Evolutionary conservation across 2,113 vertebrate species (phyloP), one percentile per base, ranked within the genome.

Genomic region (Aldabrachelys gigantea): DNA sequence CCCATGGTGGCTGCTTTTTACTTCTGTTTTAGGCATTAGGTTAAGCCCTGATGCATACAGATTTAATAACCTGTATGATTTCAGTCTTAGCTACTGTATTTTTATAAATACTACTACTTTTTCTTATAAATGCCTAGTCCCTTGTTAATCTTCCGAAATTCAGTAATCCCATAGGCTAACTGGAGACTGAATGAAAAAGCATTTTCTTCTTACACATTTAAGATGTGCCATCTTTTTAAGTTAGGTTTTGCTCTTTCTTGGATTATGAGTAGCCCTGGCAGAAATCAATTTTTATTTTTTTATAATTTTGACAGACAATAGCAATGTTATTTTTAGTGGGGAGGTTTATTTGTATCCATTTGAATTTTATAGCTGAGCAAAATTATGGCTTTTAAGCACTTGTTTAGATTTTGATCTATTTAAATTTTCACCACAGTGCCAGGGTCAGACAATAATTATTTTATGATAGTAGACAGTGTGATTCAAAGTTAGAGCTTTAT

Each of bases 81-180:
- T 79, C 87, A 49, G 38, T 41, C 91, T 57, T 80, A 12, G 0
- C 76, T 53, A 82, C 2, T 2, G 0, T 47, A 85, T 84, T 65
- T 75, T 25, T 92, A 54, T 38, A 5, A 31, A 47, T 44, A 56
- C n/a, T 53, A 8, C 62, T 38, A 27, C 88, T 41, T 78, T 6
- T 1, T 35, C 75, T n/a, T 31, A 4, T 1, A 75, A 47, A 50
- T 35, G n/a, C 19, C 3, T 10, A 19, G 62, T 16, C 49, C 47
- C 52, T 38, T 53, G 7, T 35, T 50, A 4, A 76, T 92, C 82
- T 56, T 1, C 3, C 79, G 38, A 0, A 52, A 2, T 75, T 84
- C 72, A 0, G 4, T 21, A 1, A 78, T 82, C 79, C 83, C 17
- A 0, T 3, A 2, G 53, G 44, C 76, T 10, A 0, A 2, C 10